Evolutionary conservation across 2,113 vertebrate species (phyloP).

Genomic region (Ranitomeya variabilis): DNA sequence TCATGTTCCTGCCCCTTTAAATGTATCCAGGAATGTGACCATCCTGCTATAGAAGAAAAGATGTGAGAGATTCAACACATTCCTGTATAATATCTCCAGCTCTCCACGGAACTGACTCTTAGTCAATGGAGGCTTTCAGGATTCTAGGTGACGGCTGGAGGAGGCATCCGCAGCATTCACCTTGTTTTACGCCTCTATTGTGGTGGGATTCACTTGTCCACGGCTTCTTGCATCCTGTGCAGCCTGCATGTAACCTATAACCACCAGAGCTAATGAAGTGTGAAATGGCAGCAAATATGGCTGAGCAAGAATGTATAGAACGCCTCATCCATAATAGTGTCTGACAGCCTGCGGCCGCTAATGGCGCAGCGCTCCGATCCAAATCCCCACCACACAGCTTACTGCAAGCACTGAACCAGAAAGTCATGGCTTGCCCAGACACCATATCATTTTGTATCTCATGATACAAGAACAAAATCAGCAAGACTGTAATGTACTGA

Average conservation of each 20-base stretch:
- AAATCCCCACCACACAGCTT: not conserved
- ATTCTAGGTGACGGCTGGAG: not conserved
- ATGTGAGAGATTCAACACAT: conserved; percentile 13
- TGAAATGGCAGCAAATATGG: not conserved
- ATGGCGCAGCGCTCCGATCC: not conserved
- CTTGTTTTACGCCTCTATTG: not conserved
- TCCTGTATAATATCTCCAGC: not conserved
- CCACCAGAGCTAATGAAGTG: not conserved
- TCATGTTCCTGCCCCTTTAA: not conserved
- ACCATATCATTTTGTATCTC: conserved; percentile 34
- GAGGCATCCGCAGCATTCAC: not conserved
- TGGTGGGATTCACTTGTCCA: not conserved
- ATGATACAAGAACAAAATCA: not conserved
- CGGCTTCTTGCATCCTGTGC: not conserved
- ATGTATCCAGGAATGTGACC: not conserved
- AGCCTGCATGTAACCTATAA: conserved; percentile 2
- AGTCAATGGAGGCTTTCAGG: not conserved
- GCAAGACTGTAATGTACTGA: conserved; percentile 10
- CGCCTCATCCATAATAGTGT: not conserved
- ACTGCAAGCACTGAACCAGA: not conserved
- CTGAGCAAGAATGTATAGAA: not conserved
- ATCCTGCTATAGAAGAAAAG: not conserved
- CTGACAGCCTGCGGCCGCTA: conserved; percentile 3
- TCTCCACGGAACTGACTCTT: too few species aligned
- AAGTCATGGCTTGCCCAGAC: not conserved